These are phyloP conservation scores for Anthopleura sola DNA, from an alignment of 64 coral and sea anemone genomes.

Conservation along the genomic window DNA sequence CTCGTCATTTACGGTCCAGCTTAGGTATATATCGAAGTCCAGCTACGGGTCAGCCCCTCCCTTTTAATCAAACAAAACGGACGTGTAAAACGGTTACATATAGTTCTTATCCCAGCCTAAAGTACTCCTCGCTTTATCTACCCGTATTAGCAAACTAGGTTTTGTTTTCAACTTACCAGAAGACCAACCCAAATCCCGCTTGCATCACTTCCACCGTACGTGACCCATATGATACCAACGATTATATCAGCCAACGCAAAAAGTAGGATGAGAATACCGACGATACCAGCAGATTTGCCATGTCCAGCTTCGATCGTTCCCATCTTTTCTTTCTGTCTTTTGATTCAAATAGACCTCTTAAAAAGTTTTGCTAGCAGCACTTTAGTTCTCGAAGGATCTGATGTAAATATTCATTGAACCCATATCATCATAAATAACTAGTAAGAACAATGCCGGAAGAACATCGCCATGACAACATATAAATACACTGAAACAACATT, in stretches of 20 bases:
- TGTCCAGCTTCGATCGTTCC: neutral
- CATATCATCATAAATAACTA: neutral
- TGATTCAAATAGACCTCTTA: neutral
- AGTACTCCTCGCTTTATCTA: neutral
- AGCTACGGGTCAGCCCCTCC: neutral
- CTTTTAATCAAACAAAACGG: neutral
- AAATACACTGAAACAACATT: neutral
- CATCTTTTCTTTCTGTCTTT: conserved; percentile 5
- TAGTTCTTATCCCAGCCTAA: neutral
- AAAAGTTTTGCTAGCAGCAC: neutral
- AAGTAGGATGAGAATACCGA: conserved; percentile 4
- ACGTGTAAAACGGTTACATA: neutral
- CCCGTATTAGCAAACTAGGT: neutral
- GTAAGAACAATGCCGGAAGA: neutral
- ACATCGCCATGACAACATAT: neutral
- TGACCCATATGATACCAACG: neutral
- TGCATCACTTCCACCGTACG: neutral
- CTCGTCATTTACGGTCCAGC: neutral
- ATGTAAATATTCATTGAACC: neutral
- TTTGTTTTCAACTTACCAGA: conserved; percentile 6
- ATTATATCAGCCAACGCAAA: neutral
- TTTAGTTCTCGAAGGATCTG: neutral
- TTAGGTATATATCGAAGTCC: neutral
- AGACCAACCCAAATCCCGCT: conserved; percentile 9
- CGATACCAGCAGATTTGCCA: conserved; percentile 21